These are phyloP conservation scores for Podiceps cristatus DNA, from an alignment of 2,113 vertebrate species.

Conservation along the genomic window DNA sequence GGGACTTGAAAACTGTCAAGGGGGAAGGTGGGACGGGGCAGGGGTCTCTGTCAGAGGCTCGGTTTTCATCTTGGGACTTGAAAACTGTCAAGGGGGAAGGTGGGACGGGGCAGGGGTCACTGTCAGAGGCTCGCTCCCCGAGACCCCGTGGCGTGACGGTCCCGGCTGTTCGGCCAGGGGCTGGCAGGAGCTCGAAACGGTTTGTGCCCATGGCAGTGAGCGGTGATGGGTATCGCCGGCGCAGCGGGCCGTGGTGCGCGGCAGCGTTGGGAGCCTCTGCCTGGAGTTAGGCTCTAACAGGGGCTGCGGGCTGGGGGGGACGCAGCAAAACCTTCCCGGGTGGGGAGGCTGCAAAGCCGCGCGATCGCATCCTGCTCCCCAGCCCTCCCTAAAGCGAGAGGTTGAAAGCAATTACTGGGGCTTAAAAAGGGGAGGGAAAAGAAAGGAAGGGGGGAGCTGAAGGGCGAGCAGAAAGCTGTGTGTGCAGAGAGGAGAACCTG, in stretches of 20 bases:
- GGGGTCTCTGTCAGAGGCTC: neutral
- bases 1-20: neutral
- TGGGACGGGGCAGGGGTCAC: neutral
- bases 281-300: neutral
- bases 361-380: neutral
- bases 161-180: neutral
- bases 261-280: neutral
- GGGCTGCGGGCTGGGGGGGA: neutral
- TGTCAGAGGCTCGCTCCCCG: neutral
- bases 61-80: neutral
- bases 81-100: neutral
- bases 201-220: neutral
- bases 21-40: neutral
- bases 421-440: constrained; percentile 72
- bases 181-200: neutral
- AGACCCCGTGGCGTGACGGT: rapidly evolving
- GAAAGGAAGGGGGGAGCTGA: neutral
- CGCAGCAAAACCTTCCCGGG: neutral
- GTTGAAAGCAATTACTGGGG: constrained; percentile 78
- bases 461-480: constrained; percentile 28
- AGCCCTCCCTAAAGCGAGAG: constrained; percentile 16
- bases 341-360: neutral
- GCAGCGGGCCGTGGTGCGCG: rapidly evolving
- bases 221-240: neutral
- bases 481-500: constrained; percentile 76